Evolutionary conservation across 1,140 invertebrate genomes (phyloP).

Genomic region (Psilanteris sp.): DNA sequence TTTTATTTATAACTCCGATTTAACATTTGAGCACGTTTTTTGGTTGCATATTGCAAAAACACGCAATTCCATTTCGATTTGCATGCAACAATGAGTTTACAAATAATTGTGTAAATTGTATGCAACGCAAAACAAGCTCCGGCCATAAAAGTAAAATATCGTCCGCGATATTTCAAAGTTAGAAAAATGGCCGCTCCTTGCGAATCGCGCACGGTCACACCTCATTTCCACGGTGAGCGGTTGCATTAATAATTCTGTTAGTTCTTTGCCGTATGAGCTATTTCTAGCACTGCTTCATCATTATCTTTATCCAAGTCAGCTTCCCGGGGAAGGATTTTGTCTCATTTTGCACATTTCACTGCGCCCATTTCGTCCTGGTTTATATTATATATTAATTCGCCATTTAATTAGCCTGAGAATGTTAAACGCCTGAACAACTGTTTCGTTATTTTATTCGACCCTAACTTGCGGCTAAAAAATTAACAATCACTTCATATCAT

Average conservation of each 20-base stretch:
- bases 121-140: too few relatives aligned
- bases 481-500: too few relatives aligned
- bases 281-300: conserved; percentile 20
- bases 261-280: conserved; percentile 11
- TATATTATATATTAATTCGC: background rate
- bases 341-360: conserved; percentile 4
- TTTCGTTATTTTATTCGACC: too few relatives aligned
- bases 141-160: background rate
- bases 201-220: too few relatives aligned
- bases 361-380: background rate
- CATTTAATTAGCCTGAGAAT: conserved; percentile 1
- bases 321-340: background rate
- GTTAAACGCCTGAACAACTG: too few relatives aligned
- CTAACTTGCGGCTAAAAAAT: too few relatives aligned
- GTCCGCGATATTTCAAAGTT: conserved; percentile 7
- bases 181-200: conserved; percentile 22
- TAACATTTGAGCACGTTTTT: too few relatives aligned
- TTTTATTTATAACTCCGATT: too few relatives aligned
- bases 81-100: too few relatives aligned
- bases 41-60: too few relatives aligned
- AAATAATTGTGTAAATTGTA: too few relatives aligned
- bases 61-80: too few relatives aligned
- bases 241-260: conserved; percentile 17
- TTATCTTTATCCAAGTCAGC: conserved; percentile 8
- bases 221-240: conserved; percentile 17